phyloP scores from a whole-genome alignment of 2,113 vertebrate genomes.

The Coreoperca whiteheadi region DNA sequence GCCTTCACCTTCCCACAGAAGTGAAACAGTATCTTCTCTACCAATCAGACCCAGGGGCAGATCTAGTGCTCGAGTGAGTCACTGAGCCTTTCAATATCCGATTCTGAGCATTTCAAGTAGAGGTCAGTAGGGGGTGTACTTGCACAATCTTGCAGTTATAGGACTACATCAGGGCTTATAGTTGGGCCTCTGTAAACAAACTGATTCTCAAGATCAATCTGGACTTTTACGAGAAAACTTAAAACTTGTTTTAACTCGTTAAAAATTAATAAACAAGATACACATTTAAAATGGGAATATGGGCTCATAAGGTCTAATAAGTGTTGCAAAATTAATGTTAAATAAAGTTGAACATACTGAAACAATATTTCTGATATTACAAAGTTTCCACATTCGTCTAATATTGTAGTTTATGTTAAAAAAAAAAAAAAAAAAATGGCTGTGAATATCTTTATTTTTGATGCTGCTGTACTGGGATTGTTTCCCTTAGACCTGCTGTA shows the following conservation, averaged over 20 bases:
- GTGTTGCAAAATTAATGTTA: not conserved
- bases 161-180: not conserved
- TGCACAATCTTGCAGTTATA: slow-evolving; percentile 36
- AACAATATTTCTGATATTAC: not conserved
- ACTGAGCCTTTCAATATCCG: not conserved
- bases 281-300: not conserved
- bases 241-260: not conserved
- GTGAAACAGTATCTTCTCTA: slow-evolving; percentile 89
- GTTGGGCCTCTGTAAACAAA: not conserved
- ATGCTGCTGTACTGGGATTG: not conserved
- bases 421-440: not conserved
- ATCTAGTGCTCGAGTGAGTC: not conserved
- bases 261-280: not conserved
- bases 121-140: slow-evolving; percentile 68
- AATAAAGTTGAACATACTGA: not conserved
- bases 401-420: not conserved
- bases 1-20: slow-evolving; percentile 83
- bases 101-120: not conserved
- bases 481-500: not conserved
- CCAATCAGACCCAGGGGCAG: slow-evolving; percentile 61
- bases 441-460: not conserved
- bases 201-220: not conserved
- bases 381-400: not conserved
- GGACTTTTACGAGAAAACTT: not conserved
- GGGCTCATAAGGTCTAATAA: not conserved